These are phyloP conservation scores for Tachyglossus aculeatus DNA, from an alignment of 2,797 vertebrate genomes.

Conservation along the genomic window DNA sequence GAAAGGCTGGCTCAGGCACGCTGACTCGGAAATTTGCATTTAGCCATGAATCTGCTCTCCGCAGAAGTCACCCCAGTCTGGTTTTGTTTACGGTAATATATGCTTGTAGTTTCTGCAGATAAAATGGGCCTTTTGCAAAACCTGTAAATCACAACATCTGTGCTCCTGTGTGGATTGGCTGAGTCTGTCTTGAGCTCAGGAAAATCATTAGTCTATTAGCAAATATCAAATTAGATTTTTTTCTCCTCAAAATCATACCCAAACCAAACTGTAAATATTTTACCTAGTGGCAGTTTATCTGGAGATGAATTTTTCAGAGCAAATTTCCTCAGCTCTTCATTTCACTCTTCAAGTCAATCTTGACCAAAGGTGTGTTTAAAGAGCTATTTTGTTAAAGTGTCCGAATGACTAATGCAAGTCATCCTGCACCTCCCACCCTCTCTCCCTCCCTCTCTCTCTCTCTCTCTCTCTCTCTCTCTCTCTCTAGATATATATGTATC, in stretches of 20 bases:
- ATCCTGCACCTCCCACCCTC: background rate
- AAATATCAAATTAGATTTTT: constrained; percentile 51
- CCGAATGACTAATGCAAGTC: background rate
- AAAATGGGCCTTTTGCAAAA: constrained; percentile 13
- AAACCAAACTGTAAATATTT: constrained; percentile 45
- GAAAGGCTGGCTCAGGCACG: background rate
- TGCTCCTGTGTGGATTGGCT: constrained; percentile 16
- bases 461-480: too few relatives aligned
- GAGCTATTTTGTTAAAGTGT: constrained; percentile 33
- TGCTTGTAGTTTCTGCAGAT: background rate
- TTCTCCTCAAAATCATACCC: constrained; percentile 52
- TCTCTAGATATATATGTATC: too few relatives aligned
- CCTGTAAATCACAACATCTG: constrained; percentile 28
- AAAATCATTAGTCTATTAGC: constrained; percentile 19
- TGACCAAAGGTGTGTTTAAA: constrained; percentile 40
- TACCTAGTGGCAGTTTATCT: constrained; percentile 44
- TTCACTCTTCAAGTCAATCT: constrained; percentile 31
- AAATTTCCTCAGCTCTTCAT: constrained; percentile 41
- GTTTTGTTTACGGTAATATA: constrained; percentile 21
- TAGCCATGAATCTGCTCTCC: background rate
- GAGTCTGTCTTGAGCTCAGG: constrained; percentile 28
- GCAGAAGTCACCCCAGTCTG: background rate
- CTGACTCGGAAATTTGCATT: background rate
- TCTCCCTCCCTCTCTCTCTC: too few relatives aligned
- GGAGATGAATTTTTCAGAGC: constrained; percentile 49